phyloP scores from a whole-genome alignment of 2,888 invertebrate genomes.

The Meteorus colon region DNA sequence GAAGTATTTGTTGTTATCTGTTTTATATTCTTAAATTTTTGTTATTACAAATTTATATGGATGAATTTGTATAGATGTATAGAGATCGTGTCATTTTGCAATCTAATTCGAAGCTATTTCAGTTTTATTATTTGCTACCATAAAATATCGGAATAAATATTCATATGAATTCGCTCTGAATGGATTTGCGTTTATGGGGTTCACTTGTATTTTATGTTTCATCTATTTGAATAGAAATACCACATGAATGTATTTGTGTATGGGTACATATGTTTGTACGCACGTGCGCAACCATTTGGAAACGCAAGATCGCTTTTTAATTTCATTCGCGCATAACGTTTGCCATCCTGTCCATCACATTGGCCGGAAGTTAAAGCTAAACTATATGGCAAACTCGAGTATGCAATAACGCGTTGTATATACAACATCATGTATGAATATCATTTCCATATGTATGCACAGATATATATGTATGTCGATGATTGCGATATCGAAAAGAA shows the following conservation, averaged over 20 bases:
- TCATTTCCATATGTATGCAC: neutral
- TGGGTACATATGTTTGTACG: conserved; percentile 1
- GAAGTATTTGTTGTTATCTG: neutral
- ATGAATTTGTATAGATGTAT: neutral
- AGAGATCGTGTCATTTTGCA: neutral
- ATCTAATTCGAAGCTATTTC: neutral
- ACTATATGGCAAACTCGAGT: conserved; percentile 36
- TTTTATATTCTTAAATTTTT: neutral
- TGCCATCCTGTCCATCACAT: conserved; percentile 47
- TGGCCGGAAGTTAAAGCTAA: conserved; percentile 48
- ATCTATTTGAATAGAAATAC: neutral
- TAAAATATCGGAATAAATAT: conserved; percentile 5
- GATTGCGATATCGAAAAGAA: too few relatives aligned
- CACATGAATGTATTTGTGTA: neutral
- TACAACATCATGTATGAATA: neutral
- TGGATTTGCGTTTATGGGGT: neutral
- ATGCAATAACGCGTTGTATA: conserved; percentile 15
- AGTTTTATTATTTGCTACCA: neutral
- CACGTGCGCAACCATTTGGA: conserved; percentile 13
- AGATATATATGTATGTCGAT: neutral
- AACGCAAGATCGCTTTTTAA: conserved; percentile 46
- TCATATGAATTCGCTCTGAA: neutral
- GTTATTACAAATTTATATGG: neutral
- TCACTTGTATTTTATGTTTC: neutral
- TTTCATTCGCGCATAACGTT: conserved; percentile 50